Evolutionary conservation across 2,888 invertebrate species (phyloP).

Genomic region (Cataglyphis livida): DNA sequence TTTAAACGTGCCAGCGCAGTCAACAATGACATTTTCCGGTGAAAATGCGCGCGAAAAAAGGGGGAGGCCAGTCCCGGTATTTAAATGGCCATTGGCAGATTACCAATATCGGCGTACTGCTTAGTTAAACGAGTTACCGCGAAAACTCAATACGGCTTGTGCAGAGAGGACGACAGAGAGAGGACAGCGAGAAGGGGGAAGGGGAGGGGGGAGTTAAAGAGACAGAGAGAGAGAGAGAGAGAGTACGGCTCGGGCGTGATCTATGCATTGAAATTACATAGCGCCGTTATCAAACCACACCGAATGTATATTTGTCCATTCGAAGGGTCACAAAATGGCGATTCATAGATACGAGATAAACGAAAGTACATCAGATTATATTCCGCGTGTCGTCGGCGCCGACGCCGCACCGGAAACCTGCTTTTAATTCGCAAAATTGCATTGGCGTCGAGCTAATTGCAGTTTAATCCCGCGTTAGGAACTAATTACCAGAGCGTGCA

Average conservation of each 20-base stretch:
- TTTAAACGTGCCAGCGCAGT: conserved; percentile 72
- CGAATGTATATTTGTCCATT: conserved; percentile 55
- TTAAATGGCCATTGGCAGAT: conserved; percentile 79
- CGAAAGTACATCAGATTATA: conserved; percentile 49
- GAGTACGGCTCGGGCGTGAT: conserved; percentile 54
- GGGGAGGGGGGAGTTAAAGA: not conserved
- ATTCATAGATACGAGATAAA: conserved; percentile 52
- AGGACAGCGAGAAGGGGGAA: not conserved
- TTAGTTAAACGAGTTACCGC: conserved; percentile 78
- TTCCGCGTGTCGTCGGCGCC: conserved; percentile 37
- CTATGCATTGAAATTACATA: conserved; percentile 65
- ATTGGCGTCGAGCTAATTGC: conserved; percentile 54
- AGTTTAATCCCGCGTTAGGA: conserved; percentile 55
- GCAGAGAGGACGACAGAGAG: conserved; percentile 33
- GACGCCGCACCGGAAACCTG: not conserved
- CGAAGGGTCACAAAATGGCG: conserved; percentile 49
- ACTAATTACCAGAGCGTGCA: conserved; percentile 55
- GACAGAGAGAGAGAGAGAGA: conserved; percentile 36
- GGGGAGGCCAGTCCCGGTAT: conserved; percentile 68
- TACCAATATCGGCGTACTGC: conserved; percentile 78
- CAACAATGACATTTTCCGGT: conserved; percentile 74
- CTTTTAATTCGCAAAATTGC: conserved; percentile 54
- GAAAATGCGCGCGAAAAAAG: conserved; percentile 76
- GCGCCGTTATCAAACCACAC: conserved; percentile 56
- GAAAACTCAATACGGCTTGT: conserved; percentile 76